Evolutionary conservation across 2,888 invertebrate genomes (phyloP), one percentile per base, ranked within the genome.

Genomic region (Galeruca laticollis): DNA sequence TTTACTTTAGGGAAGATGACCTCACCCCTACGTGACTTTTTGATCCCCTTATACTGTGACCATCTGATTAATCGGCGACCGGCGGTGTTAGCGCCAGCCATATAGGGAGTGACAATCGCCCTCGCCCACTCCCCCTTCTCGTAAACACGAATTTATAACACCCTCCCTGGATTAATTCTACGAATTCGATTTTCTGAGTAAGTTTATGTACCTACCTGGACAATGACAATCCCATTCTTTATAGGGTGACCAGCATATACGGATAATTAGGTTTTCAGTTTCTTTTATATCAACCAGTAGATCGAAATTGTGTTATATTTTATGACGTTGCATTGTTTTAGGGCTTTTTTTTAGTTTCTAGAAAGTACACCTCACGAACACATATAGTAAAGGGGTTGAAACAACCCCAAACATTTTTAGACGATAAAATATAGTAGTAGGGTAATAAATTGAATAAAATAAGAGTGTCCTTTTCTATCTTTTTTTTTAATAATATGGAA

Each of bases 21-120:
- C 69, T 69, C 69, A 60, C 64, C 51, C 35, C 21, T 69, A 64
- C 69, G 69, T 69, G 69, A 69, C 69, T 64, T 64, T 69, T 69
- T 59, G 57, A 69, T 59, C 64, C 63, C 62, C 69, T 64, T 61
- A 56, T 40, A 61, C 60, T 15, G 20, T 56, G 69, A 54, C 69
- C 65, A 65, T 65, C 69, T 69, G 69, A 69, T 60, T 69, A 64
- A 69, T 67, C 60, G 60, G 31, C 31, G 47, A 26, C 60, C 37
- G 60, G 60, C 47, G 15, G 47, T 21, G 52, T n/a, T 49, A 20
- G 62, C 59, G 21, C 37, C 60, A 47, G 51, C 35, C 56, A 37
- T 26, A 26, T 33, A 40, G 40, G 54, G 21, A 43, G 65, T 18
- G 56, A 57, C n/a, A 57, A 15, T 57, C 56, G 18, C 56, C 56